These are phyloP conservation scores for Seladonia tumulorum DNA, from an alignment of 2,888 invertebrate genomes.

Conservation along the genomic window DNA sequence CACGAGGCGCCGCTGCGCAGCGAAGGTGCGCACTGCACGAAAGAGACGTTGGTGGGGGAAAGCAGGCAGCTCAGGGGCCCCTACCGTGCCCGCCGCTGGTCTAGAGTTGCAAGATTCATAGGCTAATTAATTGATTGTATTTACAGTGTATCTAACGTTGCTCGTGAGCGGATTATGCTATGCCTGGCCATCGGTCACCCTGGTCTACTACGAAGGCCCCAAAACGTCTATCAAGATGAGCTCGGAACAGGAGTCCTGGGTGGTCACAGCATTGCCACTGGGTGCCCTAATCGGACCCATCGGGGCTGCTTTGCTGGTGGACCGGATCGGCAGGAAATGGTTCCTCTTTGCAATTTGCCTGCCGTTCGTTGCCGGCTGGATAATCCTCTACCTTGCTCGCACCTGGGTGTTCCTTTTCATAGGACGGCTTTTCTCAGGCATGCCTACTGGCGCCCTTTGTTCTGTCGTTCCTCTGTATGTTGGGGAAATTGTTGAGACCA, in stretches of 20 bases:
- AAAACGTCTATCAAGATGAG: constrained; percentile 41
- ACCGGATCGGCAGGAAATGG: constrained; percentile 67
- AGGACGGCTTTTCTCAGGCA: constrained; percentile 60
- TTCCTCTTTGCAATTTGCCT: constrained; percentile 40
- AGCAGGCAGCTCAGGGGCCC: too few species aligned
- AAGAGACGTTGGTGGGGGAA: too few species aligned
- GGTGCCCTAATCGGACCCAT: constrained; percentile 64
- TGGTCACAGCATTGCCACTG: constrained; percentile 39
- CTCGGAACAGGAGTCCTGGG: constrained; percentile 49
- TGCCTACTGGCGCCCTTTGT: constrained; percentile 52
- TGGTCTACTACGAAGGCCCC: constrained; percentile 27
- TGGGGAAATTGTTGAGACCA: constrained; percentile 65
- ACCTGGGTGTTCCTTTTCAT: constrained; percentile 48
- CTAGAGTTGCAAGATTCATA: not conserved
- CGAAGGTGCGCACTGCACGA: too few species aligned
- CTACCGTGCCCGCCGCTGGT: too few species aligned
- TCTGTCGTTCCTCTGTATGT: constrained; percentile 57
- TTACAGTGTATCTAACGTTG: constrained; percentile 52
- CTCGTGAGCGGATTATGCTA: constrained; percentile 36
- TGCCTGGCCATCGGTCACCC: constrained; percentile 50
- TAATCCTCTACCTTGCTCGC: constrained; percentile 41
- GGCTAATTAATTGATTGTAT: not conserved
- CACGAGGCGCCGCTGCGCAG: too few species aligned
- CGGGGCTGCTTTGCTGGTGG: constrained; percentile 43
- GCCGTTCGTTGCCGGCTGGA: constrained; percentile 56